Evolutionary conservation across 2,113 vertebrate genomes (phyloP).

Genomic region (Melanotaenia duboulayi): DNA sequence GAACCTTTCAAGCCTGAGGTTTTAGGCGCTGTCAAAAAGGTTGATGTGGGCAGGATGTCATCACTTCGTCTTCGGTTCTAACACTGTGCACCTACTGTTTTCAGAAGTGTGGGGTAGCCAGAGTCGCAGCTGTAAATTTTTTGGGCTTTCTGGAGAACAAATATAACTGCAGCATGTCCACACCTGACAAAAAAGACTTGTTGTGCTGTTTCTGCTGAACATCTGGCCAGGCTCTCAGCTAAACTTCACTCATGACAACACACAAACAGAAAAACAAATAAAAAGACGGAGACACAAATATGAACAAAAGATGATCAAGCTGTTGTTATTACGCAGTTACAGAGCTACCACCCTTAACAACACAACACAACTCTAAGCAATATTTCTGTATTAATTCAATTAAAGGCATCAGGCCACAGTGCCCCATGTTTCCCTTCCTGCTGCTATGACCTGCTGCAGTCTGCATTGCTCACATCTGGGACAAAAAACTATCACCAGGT

Average conservation of each 20-base stretch:
- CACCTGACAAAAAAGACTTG: constrained; percentile 58
- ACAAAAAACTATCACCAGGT: constrained; percentile 32
- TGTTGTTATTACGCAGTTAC: not conserved
- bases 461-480: constrained; percentile 41
- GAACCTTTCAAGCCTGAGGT: constrained; percentile 45
- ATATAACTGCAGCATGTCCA: constrained; percentile 36
- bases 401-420: constrained; percentile 19
- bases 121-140: constrained; percentile 61
- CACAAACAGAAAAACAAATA: constrained; percentile 1
- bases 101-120: constrained; percentile 25
- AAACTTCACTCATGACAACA: constrained; percentile 14
- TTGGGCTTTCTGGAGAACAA: constrained; percentile 49
- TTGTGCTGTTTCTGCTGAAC: constrained; percentile 33
- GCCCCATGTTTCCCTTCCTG: constrained; percentile 30
- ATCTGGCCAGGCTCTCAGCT: constrained; percentile 21
- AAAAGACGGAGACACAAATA: constrained; percentile 6
- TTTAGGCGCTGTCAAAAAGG: constrained; percentile 50
- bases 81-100: constrained; percentile 69
- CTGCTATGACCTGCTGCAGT: constrained; percentile 46
- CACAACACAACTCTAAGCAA: constrained; percentile 1
- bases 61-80: constrained; percentile 49
- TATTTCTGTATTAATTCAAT: constrained; percentile 33
- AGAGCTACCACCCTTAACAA: constrained; percentile 12
- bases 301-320: not conserved
- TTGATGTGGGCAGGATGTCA: constrained; percentile 63